Evolutionary conservation across 2,113 vertebrate species (phyloP).

Genomic region (Protomyctophum bolini): DNA sequence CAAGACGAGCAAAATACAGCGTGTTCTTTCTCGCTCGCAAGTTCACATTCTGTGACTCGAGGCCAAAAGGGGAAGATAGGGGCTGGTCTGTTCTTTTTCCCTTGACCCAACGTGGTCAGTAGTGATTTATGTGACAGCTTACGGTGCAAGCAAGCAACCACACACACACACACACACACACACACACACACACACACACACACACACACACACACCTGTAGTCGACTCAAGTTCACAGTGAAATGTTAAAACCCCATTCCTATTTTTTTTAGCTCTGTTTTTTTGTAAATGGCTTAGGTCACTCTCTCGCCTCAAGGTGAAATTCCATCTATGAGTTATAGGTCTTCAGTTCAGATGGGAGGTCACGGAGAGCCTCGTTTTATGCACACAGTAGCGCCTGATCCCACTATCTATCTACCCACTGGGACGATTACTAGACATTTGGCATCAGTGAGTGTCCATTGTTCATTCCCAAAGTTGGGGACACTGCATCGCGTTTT

Average conservation of each 20-base stretch:
- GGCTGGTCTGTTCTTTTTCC: constrained; percentile 17
- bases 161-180: constrained; percentile 8
- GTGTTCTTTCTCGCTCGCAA: constrained; percentile 2
- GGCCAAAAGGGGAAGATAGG: constrained; percentile 12
- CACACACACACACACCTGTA: constrained; percentile 38
- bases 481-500: neutral
- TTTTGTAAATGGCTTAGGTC: constrained; percentile 32
- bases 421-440: constrained; percentile 47
- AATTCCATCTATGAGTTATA: constrained; percentile 64
- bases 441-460: constrained; percentile 42
- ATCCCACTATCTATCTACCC: constrained; percentile 25
- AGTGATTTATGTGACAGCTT: constrained; percentile 54
- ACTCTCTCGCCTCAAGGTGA: constrained; percentile 62
- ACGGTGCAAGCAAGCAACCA: neutral
- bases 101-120: neutral
- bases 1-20: constrained; percentile 2
- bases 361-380: neutral
- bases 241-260: constrained; percentile 52
- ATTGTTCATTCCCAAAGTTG: constrained; percentile 45
- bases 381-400: neutral
- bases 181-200: constrained; percentile 11
- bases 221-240: constrained; percentile 45
- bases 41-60: constrained; percentile 6
- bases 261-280: constrained; percentile 39
- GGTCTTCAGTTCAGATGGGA: constrained; percentile 25